A percentile compares a stretch with the other conserved stretches of the same genome.
These are phyloP conservation scores for Mythimna ferrago DNA, from an alignment of 2,888 invertebrate species.

Conservation along the genomic window DNA sequence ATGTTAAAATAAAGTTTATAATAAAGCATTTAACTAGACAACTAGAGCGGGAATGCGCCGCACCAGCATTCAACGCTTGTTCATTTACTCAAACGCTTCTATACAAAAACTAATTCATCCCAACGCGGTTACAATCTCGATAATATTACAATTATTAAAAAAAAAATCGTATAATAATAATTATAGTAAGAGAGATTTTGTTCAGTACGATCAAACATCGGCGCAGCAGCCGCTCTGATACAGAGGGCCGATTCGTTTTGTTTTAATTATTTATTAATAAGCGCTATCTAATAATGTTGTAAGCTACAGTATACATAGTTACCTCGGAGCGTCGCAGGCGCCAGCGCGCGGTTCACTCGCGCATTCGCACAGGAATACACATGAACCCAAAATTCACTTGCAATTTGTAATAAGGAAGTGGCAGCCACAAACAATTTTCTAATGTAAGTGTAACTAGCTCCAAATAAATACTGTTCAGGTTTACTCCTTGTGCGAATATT, in stretches of 20 bases:
- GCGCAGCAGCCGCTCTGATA: constrained; percentile 85
- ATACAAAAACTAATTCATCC: constrained; percentile 81
- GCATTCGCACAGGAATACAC: constrained; percentile 28
- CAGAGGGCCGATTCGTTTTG: constrained; percentile 82
- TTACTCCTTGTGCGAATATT: constrained; percentile 30
- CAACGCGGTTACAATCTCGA: constrained; percentile 78
- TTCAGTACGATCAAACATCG: constrained; percentile 80
- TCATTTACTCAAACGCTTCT: constrained; percentile 76
- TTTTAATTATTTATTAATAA: constrained; percentile 80
- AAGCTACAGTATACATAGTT: constrained; percentile 76
- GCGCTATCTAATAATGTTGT: constrained; percentile 84
- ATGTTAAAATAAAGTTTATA: constrained; percentile 90
- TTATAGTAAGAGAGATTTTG: constrained; percentile 80
- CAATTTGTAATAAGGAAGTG: constrained; percentile 25
- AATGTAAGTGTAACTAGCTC: constrained; percentile 46
- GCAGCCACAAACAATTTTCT: constrained; percentile 25
- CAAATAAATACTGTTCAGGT: constrained; percentile 19
- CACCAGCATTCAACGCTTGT: constrained; percentile 78
- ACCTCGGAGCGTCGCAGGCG: constrained; percentile 55
- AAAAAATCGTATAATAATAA: constrained; percentile 69
- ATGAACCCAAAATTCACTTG: constrained; percentile 27
- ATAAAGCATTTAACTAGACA: constrained; percentile 88
- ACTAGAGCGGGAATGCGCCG: constrained; percentile 70
- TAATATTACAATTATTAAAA: constrained; percentile 76
- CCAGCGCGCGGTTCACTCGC: constrained; percentile 13